A percentile compares a stretch with the other conserved stretches of the same genome.
phyloP scores from a whole-genome alignment of 2,888 invertebrate genomes.

The Drosophila subsilvestris region DNA sequence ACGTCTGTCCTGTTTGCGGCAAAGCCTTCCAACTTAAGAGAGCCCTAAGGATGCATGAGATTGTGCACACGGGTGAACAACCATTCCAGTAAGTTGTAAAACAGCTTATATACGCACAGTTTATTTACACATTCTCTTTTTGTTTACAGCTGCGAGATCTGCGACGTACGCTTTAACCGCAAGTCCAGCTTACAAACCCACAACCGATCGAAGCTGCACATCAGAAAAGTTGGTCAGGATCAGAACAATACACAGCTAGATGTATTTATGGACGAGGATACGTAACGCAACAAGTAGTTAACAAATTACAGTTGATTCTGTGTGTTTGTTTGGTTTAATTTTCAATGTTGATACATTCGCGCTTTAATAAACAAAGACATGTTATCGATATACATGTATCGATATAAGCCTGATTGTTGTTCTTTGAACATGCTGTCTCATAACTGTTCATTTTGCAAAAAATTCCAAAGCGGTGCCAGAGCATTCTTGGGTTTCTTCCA shows the following conservation, averaged over 20 bases:
- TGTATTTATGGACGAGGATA: neutral
- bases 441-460: neutral
- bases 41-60: constrained; percentile 36
- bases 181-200: neutral
- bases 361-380: neutral
- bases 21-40: constrained; percentile 41
- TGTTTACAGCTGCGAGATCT: neutral
- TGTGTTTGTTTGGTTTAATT: no score
- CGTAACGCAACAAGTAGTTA: neutral
- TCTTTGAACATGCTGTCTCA: neutral
- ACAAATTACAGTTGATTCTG: neutral
- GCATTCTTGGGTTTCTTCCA: no score
- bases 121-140: neutral
- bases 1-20: constrained; percentile 38
- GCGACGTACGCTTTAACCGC: neutral
- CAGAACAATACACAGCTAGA: neutral
- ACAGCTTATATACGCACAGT: neutral
- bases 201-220: neutral
- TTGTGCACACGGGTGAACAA: constrained; percentile 60
- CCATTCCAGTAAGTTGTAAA: constrained; percentile 46
- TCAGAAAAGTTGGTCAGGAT: neutral
- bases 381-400: neutral
- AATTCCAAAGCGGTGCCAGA: neutral
- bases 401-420: neutral
- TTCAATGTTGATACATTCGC: neutral